A percentile compares a stretch with the other conserved stretches of the same genome.
phyloP scores from a whole-genome alignment of 2,888 invertebrate species.

The Ptychoptera contaminata region DNA sequence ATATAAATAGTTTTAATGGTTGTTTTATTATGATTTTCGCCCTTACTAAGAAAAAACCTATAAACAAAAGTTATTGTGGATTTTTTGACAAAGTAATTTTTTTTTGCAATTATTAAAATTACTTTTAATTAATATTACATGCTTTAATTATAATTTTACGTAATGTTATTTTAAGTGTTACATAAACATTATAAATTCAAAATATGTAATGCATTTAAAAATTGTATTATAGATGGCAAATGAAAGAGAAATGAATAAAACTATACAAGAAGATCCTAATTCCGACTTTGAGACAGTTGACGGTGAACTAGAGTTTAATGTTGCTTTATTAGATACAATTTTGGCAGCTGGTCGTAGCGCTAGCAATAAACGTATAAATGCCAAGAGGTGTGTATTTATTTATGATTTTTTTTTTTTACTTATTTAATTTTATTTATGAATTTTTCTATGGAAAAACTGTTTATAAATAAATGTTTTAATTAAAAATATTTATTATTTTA shows the following conservation, averaged over 20 bases:
- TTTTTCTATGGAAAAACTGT: too few species aligned
- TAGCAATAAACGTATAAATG: constrained; percentile 33
- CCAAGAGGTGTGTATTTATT: constrained; percentile 22
- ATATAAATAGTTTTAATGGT: too few species aligned
- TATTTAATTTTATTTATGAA: too few species aligned
- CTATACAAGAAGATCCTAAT: constrained; percentile 37
- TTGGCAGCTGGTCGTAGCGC: constrained; percentile 37
- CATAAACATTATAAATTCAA: constrained; percentile 12
- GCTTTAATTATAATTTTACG: not conserved
- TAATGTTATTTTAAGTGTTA: not conserved
- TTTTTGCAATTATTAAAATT: too few species aligned
- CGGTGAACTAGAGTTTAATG: constrained; percentile 35
- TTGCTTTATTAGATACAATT: constrained; percentile 47
- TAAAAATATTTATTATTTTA: too few species aligned
- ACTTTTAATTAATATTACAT: not conserved
- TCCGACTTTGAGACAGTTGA: constrained; percentile 37
- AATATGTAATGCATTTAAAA: not conserved
- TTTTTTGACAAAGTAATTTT: too few species aligned
- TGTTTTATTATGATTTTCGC: too few species aligned
- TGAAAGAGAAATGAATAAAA: constrained; percentile 10
- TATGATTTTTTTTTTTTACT: constrained; percentile 8
- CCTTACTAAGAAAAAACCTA: too few species aligned
- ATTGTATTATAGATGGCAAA: constrained; percentile 5
- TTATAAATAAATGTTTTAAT: too few species aligned
- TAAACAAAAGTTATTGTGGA: too few species aligned